Percentiles rank a stretch among this genome's conserved stretches.
phyloP scores from a whole-genome alignment of 2,888 invertebrate genomes.

The Sinhomidia bicolor region DNA sequence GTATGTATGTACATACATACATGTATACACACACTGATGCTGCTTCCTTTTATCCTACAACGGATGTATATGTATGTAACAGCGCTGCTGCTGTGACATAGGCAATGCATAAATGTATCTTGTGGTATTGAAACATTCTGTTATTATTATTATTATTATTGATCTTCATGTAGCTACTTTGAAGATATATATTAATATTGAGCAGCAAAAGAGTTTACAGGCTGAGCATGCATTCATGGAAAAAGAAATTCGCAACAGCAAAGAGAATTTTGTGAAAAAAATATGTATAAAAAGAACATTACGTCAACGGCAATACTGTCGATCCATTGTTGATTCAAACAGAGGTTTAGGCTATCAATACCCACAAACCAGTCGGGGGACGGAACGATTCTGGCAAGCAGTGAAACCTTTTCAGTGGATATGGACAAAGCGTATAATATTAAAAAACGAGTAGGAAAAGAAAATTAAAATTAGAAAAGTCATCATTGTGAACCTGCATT shows the following conservation, averaged over 20 bases:
- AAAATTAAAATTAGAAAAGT: background rate
- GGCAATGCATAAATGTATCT: too few species aligned
- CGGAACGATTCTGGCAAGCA: conserved; percentile 85
- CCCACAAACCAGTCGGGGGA: conserved; percentile 87
- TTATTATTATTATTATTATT: too few species aligned
- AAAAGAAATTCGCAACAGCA: background rate
- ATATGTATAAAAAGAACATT: conserved; percentile 45
- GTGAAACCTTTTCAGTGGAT: conserved; percentile 84
- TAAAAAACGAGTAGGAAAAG: background rate
- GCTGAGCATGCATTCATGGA: too few species aligned
- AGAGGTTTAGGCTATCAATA: conserved; percentile 85
- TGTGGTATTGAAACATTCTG: too few species aligned
- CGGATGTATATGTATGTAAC: too few species aligned
- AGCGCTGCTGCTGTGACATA: too few species aligned
- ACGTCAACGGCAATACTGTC: conserved; percentile 78
- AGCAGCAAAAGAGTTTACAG: too few species aligned
- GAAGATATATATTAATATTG: too few species aligned
- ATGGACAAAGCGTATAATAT: background rate
- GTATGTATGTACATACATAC: too few species aligned
- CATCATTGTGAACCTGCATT: background rate
- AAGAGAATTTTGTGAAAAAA: too few species aligned
- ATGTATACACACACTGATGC: background rate
- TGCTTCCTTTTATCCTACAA: background rate
- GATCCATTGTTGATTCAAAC: conserved; percentile 82
- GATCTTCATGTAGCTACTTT: too few species aligned